A percentile compares a stretch with the other conserved stretches of the same genome.
phyloP scores from a whole-genome alignment of 2,888 invertebrate species.

The Brenthis daphne region DNA sequence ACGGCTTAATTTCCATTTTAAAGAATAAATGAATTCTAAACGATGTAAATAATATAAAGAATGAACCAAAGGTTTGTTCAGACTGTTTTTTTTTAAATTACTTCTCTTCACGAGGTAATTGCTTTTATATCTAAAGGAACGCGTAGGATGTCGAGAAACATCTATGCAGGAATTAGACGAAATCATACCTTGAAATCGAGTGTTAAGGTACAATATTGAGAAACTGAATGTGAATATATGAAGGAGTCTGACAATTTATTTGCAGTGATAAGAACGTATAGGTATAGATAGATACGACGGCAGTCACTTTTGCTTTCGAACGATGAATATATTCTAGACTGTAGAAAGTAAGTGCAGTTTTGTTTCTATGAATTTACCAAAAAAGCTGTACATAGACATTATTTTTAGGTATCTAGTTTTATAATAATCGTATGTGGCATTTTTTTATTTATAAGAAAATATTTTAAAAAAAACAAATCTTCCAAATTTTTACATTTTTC shows the following conservation, averaged over 20 bases:
- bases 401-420: conserved; percentile 23
- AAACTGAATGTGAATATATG: neutral
- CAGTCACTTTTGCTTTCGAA: conserved; percentile 24
- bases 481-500: conserved; percentile 4
- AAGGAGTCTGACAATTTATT: conserved; percentile 16
- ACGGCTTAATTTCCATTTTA: neutral
- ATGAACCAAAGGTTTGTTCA: neutral
- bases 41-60: neutral
- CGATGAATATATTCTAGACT: conserved; percentile 20
- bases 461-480: conserved; percentile 9
- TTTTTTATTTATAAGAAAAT: conserved; percentile 31
- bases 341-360: conserved; percentile 24
- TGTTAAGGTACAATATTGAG: neutral
- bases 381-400: conserved; percentile 35
- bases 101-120: conserved; percentile 15
- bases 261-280: conserved; percentile 13
- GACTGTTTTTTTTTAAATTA: conserved; percentile 5
- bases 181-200: neutral
- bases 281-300: conserved; percentile 24
- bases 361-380: conserved; percentile 34
- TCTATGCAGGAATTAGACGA: conserved; percentile 1
- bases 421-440: conserved; percentile 34
- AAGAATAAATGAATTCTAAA: neutral
- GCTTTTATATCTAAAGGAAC: conserved; percentile 10
- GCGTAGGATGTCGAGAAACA: conserved; percentile 14